A percentile compares a stretch with the other conserved stretches of the same genome.
Conservation (phyloP, 2,888 invertebrate genomes). For the Mythimna vitellina region DNA sequence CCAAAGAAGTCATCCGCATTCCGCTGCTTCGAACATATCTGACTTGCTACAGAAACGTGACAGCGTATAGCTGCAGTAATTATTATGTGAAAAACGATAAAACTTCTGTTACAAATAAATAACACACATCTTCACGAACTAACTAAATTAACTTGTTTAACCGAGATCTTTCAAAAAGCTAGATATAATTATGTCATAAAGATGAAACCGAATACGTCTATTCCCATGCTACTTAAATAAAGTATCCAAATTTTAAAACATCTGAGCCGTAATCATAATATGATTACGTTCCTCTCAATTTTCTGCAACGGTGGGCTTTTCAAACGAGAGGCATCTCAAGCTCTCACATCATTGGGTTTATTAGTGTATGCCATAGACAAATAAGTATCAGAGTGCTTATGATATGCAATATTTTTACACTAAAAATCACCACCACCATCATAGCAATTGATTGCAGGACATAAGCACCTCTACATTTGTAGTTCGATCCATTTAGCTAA, state of each 20-base stretch:
- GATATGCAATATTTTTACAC: neutral
- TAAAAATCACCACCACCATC: too few relatives aligned
- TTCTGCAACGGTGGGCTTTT: conserved; percentile 38
- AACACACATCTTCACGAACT: neutral
- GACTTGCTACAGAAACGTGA: too few relatives aligned
- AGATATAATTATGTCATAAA: neutral
- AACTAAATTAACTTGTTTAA: neutral
- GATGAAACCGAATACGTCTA: too few relatives aligned
- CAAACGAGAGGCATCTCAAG: conserved; percentile 17
- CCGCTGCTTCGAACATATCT: too few relatives aligned
- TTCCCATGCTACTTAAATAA: neutral
- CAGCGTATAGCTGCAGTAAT: too few relatives aligned
- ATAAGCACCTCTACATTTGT: too few relatives aligned
- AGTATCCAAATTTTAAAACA: conserved; percentile 29
- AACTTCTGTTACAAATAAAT: neutral
- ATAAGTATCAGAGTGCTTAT: neutral
- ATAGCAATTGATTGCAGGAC: too few relatives aligned
- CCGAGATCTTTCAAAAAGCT: neutral
- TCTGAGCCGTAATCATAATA: conserved; percentile 29
- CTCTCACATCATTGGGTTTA: conserved; percentile 44
- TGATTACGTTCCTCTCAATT: conserved; percentile 50
- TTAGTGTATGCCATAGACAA: conserved; percentile 18
- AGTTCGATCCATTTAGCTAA: neutral
- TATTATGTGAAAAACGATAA: neutral
- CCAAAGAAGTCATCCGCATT: too few relatives aligned